These are phyloP conservation scores for Eilema sororculum DNA, from an alignment of 2,888 invertebrate genomes.

Conservation along the genomic window DNA sequence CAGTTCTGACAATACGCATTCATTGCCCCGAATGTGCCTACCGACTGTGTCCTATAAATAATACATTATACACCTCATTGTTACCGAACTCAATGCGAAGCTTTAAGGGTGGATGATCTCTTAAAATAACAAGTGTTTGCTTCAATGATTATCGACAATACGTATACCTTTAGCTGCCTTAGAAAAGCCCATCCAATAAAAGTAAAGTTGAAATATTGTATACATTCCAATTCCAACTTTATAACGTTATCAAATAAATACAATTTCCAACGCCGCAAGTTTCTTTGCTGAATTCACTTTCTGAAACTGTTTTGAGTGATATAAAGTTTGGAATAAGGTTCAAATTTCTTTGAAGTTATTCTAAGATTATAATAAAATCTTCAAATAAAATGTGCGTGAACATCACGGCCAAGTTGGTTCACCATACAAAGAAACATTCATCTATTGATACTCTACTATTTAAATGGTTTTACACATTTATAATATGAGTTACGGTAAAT, in stretches of 20 bases:
- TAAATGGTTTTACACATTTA: conserved; percentile 87
- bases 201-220: conserved; percentile 31
- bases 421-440: conserved; percentile 84
- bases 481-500: conserved; percentile 85
- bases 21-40: conserved; percentile 79
- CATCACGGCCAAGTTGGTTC: conserved; percentile 86
- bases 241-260: neutral
- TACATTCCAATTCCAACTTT: conserved; percentile 31
- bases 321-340: conserved; percentile 16
- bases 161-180: conserved; percentile 83
- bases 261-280: conserved; percentile 26
- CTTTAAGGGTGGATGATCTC: conserved; percentile 87
- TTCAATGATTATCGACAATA: conserved; percentile 87
- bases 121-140: conserved; percentile 88
- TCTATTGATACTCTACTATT: conserved; percentile 84
- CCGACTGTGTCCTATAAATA: conserved; percentile 85
- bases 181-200: conserved; percentile 77
- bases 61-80: conserved; percentile 85
- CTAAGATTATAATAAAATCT: conserved; percentile 61
- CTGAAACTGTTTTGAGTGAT: conserved; percentile 39
- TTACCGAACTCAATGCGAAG: conserved; percentile 76
- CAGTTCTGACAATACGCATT: conserved; percentile 64
- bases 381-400: conserved; percentile 84
- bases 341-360: conserved; percentile 36
- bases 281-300: neutral